phyloP scores from a whole-genome alignment of 2,113 vertebrate genomes.

The Deroptyus accipitrinus region DNA sequence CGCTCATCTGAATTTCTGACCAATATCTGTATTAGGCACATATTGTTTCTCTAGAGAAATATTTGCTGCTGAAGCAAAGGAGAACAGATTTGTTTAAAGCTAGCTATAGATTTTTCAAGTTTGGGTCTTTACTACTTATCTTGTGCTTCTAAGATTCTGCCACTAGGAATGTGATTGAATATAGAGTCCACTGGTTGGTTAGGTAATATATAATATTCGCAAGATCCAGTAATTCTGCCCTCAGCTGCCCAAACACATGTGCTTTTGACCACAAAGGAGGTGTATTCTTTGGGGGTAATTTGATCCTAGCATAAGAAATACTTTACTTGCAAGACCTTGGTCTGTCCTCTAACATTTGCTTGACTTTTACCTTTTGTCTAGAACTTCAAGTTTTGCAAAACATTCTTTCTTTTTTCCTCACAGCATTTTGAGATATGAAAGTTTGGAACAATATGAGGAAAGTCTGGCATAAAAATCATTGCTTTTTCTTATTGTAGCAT shows the following conservation, averaged over 20 bases:
- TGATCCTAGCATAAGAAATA: not conserved
- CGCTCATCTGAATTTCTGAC: not conserved
- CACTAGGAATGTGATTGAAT: fast-evolving
- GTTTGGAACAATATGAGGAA: not conserved
- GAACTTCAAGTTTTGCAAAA: not conserved
- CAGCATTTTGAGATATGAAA: not conserved
- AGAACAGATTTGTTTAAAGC: not conserved
- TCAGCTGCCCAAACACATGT: not conserved
- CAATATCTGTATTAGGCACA: not conserved
- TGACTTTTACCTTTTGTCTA: not conserved
- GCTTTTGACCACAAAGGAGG: not conserved
- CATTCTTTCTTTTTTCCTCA: not conserved
- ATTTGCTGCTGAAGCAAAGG: not conserved
- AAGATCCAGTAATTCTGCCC: not conserved
- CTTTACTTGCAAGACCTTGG: not conserved
- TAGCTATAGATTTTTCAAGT: not conserved
- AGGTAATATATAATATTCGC: not conserved
- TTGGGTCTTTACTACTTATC: not conserved
- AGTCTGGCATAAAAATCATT: not conserved
- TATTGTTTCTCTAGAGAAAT: not conserved
- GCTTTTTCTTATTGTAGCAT: not conserved
- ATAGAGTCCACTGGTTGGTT: not conserved
- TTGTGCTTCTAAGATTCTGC: not conserved
- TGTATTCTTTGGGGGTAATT: not conserved
- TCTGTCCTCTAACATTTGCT: not conserved